These are phyloP conservation scores for Lasioglossum villosulum DNA, from an alignment of 2,888 invertebrate species.

Conservation along the genomic window DNA sequence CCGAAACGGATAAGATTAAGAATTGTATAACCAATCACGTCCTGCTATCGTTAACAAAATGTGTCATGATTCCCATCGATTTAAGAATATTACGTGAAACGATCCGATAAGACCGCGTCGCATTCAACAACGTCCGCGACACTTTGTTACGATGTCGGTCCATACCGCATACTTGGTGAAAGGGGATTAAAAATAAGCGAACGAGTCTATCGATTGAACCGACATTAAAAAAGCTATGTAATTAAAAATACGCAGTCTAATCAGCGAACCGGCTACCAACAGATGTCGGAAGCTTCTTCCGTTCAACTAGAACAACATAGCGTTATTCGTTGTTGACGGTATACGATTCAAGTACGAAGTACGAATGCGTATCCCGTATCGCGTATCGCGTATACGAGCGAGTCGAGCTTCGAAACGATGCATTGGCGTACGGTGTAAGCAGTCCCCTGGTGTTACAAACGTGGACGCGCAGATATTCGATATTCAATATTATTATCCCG, in stretches of 20 bases:
- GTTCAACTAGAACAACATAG: not conserved
- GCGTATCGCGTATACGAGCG: not conserved
- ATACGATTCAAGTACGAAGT: not conserved
- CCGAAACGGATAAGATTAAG: constrained; percentile 9
- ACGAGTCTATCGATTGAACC: constrained; percentile 48
- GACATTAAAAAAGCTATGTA: constrained; percentile 33
- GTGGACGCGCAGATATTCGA: not conserved
- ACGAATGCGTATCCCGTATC: not conserved
- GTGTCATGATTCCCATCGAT: not conserved
- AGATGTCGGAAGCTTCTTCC: not conserved
- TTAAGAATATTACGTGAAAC: not conserved
- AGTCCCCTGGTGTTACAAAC: too few species aligned
- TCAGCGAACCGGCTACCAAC: not conserved
- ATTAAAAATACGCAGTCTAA: constrained; percentile 48
- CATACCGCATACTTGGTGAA: constrained; percentile 12
- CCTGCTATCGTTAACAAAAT: not conserved
- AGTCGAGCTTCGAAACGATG: not conserved
- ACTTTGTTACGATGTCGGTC: not conserved
- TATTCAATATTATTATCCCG: constrained; percentile 2
- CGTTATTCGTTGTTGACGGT: not conserved
- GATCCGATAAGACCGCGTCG: not conserved
- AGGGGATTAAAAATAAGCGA: constrained; percentile 56
- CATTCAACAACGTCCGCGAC: not conserved
- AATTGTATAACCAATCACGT: not conserved
- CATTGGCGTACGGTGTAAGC: not conserved